Evolutionary conservation across 2,113 vertebrate species (phyloP).

Genomic region (Serilophus lunatus): DNA sequence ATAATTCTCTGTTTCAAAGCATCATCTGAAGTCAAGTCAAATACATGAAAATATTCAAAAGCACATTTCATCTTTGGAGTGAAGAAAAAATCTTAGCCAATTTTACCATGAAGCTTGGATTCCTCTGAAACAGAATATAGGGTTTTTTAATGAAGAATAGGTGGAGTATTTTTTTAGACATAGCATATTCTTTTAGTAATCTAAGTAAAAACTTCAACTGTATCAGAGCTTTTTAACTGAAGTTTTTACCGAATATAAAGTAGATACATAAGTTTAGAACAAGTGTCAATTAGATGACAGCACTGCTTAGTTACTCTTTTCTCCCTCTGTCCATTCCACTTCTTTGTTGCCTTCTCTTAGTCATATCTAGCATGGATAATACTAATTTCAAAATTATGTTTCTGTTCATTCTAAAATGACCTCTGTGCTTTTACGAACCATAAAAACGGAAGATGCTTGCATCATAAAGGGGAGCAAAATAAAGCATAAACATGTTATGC

Average conservation of each 20-base stretch:
- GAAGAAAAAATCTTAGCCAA: not conserved
- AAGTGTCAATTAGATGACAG: not conserved
- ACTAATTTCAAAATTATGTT: not conserved
- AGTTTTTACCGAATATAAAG: not conserved
- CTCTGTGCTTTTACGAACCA: not conserved
- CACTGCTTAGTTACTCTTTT: not conserved
- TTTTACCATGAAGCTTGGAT: not conserved
- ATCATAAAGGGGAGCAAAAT: not conserved
- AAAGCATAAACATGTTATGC: not conserved
- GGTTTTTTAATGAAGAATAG: not conserved
- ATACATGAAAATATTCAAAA: not conserved
- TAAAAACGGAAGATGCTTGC: not conserved
- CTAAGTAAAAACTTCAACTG: not conserved
- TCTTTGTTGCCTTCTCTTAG: not conserved
- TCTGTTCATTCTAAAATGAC: not conserved
- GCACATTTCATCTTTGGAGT: fast-evolving
- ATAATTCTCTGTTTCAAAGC: not conserved
- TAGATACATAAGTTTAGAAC: not conserved
- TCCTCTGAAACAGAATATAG: not conserved
- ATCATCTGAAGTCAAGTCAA: not conserved
- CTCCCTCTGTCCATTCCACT: not conserved
- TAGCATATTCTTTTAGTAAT: too few relatives aligned
- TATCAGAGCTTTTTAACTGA: not conserved
- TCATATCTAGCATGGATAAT: not conserved
- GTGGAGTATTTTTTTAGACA: not conserved